These are phyloP conservation scores for Onychostruthus taczanowskii DNA, from an alignment of 2,113 vertebrate genomes.

Conservation along the genomic window DNA sequence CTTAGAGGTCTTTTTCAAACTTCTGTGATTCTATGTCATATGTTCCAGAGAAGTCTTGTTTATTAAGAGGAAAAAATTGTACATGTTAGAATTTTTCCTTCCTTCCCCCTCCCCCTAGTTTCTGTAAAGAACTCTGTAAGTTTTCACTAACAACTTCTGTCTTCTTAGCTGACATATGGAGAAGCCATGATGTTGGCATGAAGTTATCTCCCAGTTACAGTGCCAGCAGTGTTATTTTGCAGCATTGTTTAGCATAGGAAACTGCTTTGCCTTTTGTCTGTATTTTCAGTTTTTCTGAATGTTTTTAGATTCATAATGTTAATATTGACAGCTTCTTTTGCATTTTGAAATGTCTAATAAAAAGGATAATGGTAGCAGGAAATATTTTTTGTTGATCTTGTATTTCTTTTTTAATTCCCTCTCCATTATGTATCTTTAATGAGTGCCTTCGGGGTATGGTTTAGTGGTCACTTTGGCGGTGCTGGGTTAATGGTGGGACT, in stretches of 20 bases:
- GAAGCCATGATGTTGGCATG: slow-evolving; percentile 44
- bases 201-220: background rate
- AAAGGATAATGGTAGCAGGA: background rate
- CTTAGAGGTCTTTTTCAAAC: background rate
- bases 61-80: background rate
- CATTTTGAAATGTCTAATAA: background rate
- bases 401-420: background rate
- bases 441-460: background rate
- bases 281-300: slow-evolving; percentile 29
- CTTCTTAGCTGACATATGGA: slow-evolving; percentile 37
- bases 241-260: slow-evolving; percentile 23
- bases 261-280: slow-evolving; percentile 31
- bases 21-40: background rate
- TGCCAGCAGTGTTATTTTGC: slow-evolving; percentile 27
- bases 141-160: slow-evolving; percentile 48
- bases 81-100: background rate
- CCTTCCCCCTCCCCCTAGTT: background rate
- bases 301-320: slow-evolving; percentile 19
- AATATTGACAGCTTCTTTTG: slow-evolving; percentile 28
- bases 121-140: slow-evolving; percentile 27
- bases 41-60: background rate
- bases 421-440: background rate
- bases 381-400: background rate
- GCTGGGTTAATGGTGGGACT: background rate
- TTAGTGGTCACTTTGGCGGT: background rate